phyloP scores from a whole-genome alignment of 2,888 invertebrate species.

The Philhelius pedissequus region DNA sequence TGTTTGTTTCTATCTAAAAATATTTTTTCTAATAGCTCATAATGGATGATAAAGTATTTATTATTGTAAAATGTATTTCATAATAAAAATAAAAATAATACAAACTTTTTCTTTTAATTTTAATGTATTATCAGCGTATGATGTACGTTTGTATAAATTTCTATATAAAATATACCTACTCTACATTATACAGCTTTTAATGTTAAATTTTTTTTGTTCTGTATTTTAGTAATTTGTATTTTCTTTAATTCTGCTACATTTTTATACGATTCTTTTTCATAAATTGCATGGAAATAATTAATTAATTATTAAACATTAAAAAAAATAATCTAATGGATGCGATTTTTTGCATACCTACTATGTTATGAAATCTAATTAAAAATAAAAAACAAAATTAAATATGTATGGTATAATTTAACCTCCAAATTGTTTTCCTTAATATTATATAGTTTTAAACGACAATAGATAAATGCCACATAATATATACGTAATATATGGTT shows the following conservation, averaged over 20 bases:
- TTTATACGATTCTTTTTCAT: conserved; percentile 36
- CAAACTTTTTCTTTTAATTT: conserved; percentile 7
- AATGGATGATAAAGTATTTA: conserved; percentile 62
- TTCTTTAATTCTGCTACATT: conserved; percentile 20
- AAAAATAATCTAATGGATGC: conserved; percentile 54
- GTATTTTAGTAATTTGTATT: conserved; percentile 2
- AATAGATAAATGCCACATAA: too few relatives aligned
- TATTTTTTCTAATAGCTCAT: conserved; percentile 44
- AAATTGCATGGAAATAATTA: conserved; percentile 51
- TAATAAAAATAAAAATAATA: not conserved
- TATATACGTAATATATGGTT: too few relatives aligned
- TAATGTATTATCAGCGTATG: not conserved
- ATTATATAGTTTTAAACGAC: too few relatives aligned
- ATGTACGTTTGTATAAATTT: conserved; percentile 10
- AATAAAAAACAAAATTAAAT: conserved; percentile 46
- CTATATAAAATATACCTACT: conserved; percentile 25
- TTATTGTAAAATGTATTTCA: conserved; percentile 57
- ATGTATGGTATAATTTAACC: conserved; percentile 48
- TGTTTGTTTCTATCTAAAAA: conserved; percentile 22
- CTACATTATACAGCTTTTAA: conserved; percentile 16
- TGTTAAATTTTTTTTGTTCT: conserved; percentile 5
- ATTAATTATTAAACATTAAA: conserved; percentile 25
- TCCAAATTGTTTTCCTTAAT: conserved; percentile 9
- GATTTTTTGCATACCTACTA: conserved; percentile 53
- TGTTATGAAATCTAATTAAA: conserved; percentile 47